phyloP scores from a whole-genome alignment of 2,888 invertebrate genomes.

The Folsomia manolachei region DNA sequence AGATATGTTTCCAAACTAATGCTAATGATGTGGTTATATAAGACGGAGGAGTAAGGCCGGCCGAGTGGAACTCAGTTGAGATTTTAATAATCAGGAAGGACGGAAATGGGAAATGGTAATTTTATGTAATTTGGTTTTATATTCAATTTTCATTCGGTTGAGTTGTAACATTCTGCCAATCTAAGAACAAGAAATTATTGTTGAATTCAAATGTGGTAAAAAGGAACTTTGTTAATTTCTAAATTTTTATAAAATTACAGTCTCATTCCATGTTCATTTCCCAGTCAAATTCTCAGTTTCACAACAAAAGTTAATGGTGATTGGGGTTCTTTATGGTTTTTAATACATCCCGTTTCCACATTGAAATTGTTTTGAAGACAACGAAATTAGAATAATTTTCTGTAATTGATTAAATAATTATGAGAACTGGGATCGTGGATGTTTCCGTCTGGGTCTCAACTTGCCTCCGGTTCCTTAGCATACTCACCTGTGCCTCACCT shows the following conservation, averaged over 20 bases:
- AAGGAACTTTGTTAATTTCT: neutral
- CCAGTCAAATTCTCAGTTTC: neutral
- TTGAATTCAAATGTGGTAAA: too few species aligned
- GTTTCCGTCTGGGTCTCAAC: neutral
- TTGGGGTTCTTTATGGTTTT: neutral
- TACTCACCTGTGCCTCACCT: too few species aligned
- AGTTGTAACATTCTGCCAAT: neutral
- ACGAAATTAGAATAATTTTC: neutral
- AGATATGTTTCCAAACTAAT: too few species aligned
- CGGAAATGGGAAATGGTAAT: slow-evolving; percentile 19
- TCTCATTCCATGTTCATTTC: neutral
- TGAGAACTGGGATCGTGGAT: neutral
- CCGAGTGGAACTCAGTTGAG: neutral
- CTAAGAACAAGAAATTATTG: neutral
- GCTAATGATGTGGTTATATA: neutral
- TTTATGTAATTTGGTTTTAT: slow-evolving; percentile 11
- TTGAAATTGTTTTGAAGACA: neutral
- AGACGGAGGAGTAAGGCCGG: neutral
- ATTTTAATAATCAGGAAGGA: slow-evolving; percentile 7
- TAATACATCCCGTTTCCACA: neutral
- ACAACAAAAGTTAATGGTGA: neutral
- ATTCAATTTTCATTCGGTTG: neutral
- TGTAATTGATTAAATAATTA: slow-evolving; percentile 7
- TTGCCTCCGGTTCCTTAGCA: neutral
- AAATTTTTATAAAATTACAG: neutral